Evolutionary conservation across 2,113 vertebrate species (phyloP).

Genomic region (Equus przewalskii): DNA sequence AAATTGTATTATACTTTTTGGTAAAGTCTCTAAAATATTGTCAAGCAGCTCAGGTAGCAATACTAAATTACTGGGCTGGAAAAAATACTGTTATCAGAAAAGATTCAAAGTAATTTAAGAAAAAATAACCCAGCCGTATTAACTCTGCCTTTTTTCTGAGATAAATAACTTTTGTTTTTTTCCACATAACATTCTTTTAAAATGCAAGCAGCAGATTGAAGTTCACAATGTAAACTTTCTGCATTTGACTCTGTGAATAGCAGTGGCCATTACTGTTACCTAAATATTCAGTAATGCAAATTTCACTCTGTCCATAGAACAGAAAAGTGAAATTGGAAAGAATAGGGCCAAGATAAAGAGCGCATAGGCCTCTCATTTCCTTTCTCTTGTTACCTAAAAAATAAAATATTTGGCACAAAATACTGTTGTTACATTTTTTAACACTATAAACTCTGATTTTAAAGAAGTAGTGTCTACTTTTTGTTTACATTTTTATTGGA

Average conservation of each 20-base stretch:
- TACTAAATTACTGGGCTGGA: conserved; percentile 48
- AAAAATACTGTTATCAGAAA: conserved; percentile 44
- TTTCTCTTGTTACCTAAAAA: conserved; percentile 15
- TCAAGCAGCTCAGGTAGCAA: neutral
- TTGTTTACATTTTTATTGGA: conserved; percentile 45
- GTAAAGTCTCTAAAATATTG: conserved; percentile 28
- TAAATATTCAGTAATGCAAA: conserved; percentile 25
- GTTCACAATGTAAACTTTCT: conserved; percentile 16
- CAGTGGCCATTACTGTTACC: neutral
- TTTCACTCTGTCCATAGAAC: neutral
- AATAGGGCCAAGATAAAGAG: neutral
- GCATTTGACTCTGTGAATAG: neutral
- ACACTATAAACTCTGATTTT: neutral
- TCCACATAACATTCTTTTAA: conserved; percentile 43
- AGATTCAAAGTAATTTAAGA: conserved; percentile 50
- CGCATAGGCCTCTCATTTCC: conserved; percentile 3
- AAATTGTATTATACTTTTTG: conserved; percentile 38
- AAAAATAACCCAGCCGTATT: conserved; percentile 29
- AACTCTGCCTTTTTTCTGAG: conserved; percentile 42
- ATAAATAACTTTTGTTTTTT: conserved; percentile 40
- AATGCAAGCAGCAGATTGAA: conserved; percentile 30
- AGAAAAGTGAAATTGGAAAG: conserved; percentile 27
- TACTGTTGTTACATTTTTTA: conserved; percentile 17
- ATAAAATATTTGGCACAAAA: neutral
- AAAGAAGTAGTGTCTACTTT: neutral